phyloP scores from a whole-genome alignment of 2,888 invertebrate species.

The Drosophila flavopinicola region DNA sequence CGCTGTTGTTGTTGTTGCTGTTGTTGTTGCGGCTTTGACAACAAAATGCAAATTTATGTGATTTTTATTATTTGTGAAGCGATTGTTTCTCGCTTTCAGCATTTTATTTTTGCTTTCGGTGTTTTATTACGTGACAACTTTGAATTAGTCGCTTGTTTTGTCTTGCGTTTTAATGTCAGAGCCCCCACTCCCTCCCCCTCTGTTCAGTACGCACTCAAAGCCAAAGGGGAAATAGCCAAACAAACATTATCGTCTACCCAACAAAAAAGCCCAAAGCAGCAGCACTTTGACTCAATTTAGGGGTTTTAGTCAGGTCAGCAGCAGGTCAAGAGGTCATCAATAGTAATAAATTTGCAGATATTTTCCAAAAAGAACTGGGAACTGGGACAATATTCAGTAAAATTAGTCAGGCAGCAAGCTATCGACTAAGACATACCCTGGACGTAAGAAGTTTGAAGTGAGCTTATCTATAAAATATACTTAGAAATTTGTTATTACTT shows the following conservation, averaged over 20 bases:
- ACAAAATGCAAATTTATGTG: constrained; percentile 66
- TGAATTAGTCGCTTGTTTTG: constrained; percentile 66
- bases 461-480: too few species aligned
- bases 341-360: not conserved
- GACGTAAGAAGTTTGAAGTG: too few species aligned
- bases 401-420: too few species aligned
- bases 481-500: too few species aligned
- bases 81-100: constrained; percentile 60
- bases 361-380: too few species aligned
- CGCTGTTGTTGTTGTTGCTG: constrained; percentile 35
- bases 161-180: constrained; percentile 30
- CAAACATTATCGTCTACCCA: constrained; percentile 1
- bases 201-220: too few species aligned
- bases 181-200: not conserved
- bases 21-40: constrained; percentile 27
- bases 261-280: too few species aligned
- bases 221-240: not conserved
- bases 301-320: constrained; percentile 1
- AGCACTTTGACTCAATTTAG: constrained; percentile 3
- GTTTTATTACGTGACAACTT: constrained; percentile 76
- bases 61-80: constrained; percentile 61
- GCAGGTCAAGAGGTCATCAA: constrained; percentile 9
- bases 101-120: constrained; percentile 50
- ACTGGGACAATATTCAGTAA: too few species aligned
- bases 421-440: too few species aligned